Percentiles rank a stretch among this genome's conserved stretches.
These are phyloP conservation scores for Dusona sp. DNA, from an alignment of 2,888 invertebrate species.

Conservation along the genomic window DNA sequence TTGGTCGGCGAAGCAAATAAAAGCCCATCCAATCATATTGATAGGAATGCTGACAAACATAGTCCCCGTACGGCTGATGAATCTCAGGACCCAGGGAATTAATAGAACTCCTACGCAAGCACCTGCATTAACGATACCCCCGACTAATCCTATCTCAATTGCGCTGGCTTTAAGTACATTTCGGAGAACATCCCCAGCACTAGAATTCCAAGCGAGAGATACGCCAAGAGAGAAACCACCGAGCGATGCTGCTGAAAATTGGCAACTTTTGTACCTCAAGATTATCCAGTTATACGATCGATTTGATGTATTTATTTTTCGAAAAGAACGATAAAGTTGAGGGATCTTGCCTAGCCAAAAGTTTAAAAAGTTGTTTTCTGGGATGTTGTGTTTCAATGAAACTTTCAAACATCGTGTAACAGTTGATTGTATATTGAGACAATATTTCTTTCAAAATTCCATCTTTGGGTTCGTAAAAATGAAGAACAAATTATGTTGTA, in stretches of 20 bases:
- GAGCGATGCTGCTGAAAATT: constrained; percentile 78
- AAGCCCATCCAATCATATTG: constrained; percentile 75
- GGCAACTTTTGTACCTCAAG: constrained; percentile 38
- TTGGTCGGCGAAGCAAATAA: constrained; percentile 74
- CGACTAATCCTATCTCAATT: constrained; percentile 76
- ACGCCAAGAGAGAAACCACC: constrained; percentile 80
- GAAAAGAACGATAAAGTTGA: background rate
- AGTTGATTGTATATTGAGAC: background rate
- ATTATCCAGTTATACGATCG: background rate
- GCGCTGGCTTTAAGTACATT: constrained; percentile 72
- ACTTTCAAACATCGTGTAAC: background rate
- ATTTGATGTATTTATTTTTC: background rate
- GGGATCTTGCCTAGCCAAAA: background rate
- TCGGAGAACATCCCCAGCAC: constrained; percentile 73
- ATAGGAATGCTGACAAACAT: constrained; percentile 75
- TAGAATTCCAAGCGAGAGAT: constrained; percentile 81
- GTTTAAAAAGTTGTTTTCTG: background rate
- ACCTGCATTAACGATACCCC: constrained; percentile 75
- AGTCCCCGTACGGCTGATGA: constrained; percentile 69
- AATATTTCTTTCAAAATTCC: no score
- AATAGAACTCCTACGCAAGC: constrained; percentile 74
- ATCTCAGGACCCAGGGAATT: constrained; percentile 73
- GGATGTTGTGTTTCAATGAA: no score
- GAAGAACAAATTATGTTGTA: no score
- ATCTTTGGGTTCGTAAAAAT: no score